Percentiles rank a stretch among this genome's conserved stretches.
Evolutionary conservation across 2,888 invertebrate species (phyloP).

Genomic region (Cephus sareptanus): DNA sequence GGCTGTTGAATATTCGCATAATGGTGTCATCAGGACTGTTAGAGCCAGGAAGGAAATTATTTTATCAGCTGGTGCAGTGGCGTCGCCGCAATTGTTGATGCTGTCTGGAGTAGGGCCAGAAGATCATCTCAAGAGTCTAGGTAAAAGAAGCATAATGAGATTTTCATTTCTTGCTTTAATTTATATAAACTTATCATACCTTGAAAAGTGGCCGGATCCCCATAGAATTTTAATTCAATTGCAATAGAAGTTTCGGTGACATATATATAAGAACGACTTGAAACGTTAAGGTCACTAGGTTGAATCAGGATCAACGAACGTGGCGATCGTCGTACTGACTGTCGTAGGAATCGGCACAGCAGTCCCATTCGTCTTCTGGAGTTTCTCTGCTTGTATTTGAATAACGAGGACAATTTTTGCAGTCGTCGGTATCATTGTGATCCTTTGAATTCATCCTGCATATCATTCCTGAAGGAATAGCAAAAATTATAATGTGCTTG

Average conservation of each 20-base stretch:
- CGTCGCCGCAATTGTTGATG: background rate
- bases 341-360: slow-evolving; percentile 28
- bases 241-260: background rate
- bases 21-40: background rate
- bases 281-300: background rate
- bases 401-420: background rate
- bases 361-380: slow-evolving; percentile 40
- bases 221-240: background rate
- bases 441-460: background rate
- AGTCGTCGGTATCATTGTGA: background rate
- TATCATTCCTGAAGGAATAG: background rate
- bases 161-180: background rate
- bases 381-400: background rate
- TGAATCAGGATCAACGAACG: background rate
- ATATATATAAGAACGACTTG: background rate
- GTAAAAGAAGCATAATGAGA: background rate
- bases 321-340: background rate
- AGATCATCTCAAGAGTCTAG: background rate
- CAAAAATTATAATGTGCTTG: background rate
- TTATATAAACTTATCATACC: background rate
- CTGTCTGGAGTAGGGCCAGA: background rate
- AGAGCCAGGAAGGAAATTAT: slow-evolving; percentile 7
- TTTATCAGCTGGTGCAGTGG: background rate
- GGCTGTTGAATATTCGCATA: background rate
- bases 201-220: background rate